Percentiles rank a stretch among this genome's conserved stretches.
These are phyloP conservation scores for Andricus curvator DNA, from an alignment of 2,888 invertebrate genomes.

Conservation along the genomic window DNA sequence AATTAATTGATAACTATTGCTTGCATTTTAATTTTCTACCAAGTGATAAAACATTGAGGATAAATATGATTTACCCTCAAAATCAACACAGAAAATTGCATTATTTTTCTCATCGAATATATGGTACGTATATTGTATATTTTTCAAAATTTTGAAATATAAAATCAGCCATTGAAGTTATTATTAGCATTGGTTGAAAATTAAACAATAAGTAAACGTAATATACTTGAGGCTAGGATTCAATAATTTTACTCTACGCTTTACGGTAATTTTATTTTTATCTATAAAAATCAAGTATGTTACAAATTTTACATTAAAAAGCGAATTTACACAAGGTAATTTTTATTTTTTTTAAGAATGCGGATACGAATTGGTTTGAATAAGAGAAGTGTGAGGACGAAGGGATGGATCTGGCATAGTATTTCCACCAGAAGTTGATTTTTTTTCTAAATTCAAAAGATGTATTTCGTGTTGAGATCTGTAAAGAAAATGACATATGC, in stretches of 20 bases:
- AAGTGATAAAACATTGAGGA: not conserved
- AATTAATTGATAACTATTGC: not conserved
- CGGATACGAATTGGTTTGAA: conserved; percentile 49
- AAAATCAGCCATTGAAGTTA: not conserved
- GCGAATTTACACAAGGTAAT: not conserved
- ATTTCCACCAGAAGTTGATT: conserved; percentile 67
- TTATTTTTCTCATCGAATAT: not conserved
- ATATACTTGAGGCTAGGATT: not conserved
- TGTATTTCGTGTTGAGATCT: conserved; percentile 58
- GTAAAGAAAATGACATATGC: conserved; percentile 24
- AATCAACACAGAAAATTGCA: not conserved
- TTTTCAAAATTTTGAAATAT: not conserved
- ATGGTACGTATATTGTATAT: not conserved
- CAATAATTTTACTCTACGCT: not conserved
- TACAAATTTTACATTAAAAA: not conserved
- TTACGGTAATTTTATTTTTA: not conserved
- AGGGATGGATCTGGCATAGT: conserved; percentile 79
- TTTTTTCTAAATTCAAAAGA: conserved; percentile 60
- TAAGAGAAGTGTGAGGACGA: conserved; percentile 78
- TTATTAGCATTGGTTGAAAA: not conserved
- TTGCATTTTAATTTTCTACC: not conserved
- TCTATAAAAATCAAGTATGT: not conserved
- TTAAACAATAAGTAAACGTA: not conserved
- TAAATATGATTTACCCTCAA: not conserved
- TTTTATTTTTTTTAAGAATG: not conserved